Evolutionary conservation across 2,888 invertebrate genomes (phyloP).

Genomic region (Theodoxus fluviatilis): DNA sequence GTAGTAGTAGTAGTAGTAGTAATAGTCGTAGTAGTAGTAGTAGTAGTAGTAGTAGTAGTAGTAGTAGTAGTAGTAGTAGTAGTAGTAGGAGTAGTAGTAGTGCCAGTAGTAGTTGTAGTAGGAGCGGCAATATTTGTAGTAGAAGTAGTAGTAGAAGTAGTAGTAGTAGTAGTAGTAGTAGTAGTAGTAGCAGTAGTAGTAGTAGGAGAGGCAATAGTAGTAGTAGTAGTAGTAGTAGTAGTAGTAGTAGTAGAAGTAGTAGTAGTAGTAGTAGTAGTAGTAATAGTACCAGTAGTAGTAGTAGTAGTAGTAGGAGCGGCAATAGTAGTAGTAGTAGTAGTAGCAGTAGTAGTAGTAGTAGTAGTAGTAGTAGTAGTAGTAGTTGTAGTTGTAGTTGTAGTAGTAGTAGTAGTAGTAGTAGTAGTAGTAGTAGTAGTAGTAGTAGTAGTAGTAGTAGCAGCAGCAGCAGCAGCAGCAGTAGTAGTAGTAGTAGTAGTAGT

Average conservation of each 20-base stretch:
- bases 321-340: background rate
- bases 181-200: conserved; percentile 6
- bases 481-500: conserved; percentile 5
- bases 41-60: conserved; percentile 27
- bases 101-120: conserved; percentile 26
- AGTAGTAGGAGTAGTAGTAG: conserved; percentile 29
- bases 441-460: background rate
- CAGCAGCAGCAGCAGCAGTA: conserved; percentile 1
- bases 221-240: conserved; percentile 20
- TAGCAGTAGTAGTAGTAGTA: conserved; percentile 21
- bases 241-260: conserved; percentile 16
- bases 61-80: conserved; percentile 27
- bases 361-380: background rate
- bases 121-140: conserved; percentile 27
- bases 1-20: conserved; percentile 26
- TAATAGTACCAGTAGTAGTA: background rate
- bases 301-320: background rate
- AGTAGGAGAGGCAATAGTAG: background rate
- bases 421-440: background rate
- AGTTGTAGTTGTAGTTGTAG: background rate
- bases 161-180: background rate
- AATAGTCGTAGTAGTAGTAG: conserved; percentile 22
- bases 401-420: background rate
- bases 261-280: conserved; percentile 2
- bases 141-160: conserved; percentile 25